Conservation (phyloP, 2,113 vertebrate species). For the Apteryx owenii region DNA sequence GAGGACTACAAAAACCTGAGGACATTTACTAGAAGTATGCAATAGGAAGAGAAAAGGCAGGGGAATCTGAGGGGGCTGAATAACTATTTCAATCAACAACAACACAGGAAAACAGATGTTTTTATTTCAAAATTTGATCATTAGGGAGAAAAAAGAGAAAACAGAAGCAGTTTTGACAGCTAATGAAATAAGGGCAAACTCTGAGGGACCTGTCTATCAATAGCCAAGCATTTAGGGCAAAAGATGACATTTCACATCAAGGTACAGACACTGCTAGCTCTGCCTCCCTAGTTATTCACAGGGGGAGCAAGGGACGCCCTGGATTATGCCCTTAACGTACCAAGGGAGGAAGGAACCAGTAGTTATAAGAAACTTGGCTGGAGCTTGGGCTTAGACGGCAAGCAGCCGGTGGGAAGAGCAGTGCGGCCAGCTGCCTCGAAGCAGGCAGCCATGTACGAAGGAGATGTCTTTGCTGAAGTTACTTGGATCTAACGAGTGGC, state of each 20-base stretch:
- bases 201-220: not conserved
- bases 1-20: not conserved
- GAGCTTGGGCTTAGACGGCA: not conserved
- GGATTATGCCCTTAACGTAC: not conserved
- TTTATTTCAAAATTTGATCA: not conserved
- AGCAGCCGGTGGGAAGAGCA: no score
- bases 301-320: not conserved
- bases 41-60: not conserved
- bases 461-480: not conserved
- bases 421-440: not conserved
- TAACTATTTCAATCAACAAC: not conserved
- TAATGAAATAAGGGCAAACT: not conserved
- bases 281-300: not conserved
- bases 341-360: not conserved
- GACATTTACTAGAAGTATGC: not conserved
- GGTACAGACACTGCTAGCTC: not conserved
- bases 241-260: not conserved
- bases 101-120: not conserved
- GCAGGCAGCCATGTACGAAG: not conserved
- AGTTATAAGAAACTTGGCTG: not conserved
- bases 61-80: not conserved
- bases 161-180: not conserved
- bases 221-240: not conserved
- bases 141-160: not conserved
- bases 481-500: fast-evolving